Conservation (phyloP, 2,888 invertebrate genomes). For the Lumbricus terrestris region DNA sequence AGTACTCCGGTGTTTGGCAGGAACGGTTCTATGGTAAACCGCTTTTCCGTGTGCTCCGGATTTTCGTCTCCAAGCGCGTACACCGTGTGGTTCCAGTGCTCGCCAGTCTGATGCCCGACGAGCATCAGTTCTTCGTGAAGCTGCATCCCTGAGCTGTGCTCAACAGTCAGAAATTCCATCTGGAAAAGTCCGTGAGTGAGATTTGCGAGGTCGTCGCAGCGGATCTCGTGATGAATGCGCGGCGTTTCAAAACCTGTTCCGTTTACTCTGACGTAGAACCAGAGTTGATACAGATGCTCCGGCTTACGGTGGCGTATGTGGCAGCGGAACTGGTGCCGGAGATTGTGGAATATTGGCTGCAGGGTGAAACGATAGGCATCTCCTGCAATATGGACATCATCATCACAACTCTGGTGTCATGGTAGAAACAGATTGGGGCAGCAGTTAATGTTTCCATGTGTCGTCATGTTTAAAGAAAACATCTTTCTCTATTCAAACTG, state of each 20-base stretch:
- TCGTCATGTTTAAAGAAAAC: background rate
- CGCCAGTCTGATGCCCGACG: constrained; percentile 38
- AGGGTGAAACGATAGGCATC: constrained; percentile 48
- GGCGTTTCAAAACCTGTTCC: constrained; percentile 37
- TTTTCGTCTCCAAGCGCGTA: background rate
- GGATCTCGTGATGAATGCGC: constrained; percentile 28
- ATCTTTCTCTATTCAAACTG: background rate
- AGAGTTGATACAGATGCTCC: constrained; percentile 40
- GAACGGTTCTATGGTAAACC: constrained; percentile 33
- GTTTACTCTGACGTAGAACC: constrained; percentile 48
- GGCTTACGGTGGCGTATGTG: constrained; percentile 36
- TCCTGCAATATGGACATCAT: constrained; percentile 24
- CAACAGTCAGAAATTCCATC: constrained; percentile 44
- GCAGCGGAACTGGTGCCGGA: constrained; percentile 41
- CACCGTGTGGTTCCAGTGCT: background rate
- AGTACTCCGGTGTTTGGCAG: constrained; percentile 37
- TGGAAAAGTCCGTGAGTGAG: constrained; percentile 10
- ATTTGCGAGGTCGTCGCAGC: constrained; percentile 26
- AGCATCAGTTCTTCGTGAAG: constrained; percentile 50
- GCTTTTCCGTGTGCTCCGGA: background rate
- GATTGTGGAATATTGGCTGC: constrained; percentile 48
- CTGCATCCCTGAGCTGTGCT: constrained; percentile 41
- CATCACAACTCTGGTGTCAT: background rate
- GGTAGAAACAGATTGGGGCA: background rate
- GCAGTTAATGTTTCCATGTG: background rate